Evolutionary conservation across 2,888 invertebrate genomes (phyloP), one percentile per base, ranked within the genome.

Genomic region (Pachliopta kotzebuea): DNA sequence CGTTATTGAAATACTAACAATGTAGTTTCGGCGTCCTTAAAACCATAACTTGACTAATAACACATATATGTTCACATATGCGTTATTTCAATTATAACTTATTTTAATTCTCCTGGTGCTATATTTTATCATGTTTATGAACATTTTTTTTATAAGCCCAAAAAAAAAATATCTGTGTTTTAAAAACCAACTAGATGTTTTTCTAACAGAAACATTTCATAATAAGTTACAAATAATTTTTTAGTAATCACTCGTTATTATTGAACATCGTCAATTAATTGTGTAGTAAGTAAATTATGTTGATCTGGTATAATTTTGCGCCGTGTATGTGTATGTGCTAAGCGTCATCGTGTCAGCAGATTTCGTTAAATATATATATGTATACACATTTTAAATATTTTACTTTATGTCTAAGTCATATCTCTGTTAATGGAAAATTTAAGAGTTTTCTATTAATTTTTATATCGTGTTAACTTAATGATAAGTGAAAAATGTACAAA

Each of bases 401-500:
- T 54, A 54, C 57, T 87, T 88, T 85, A 85, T 85, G 85, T 84
- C 85, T 88, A 88, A 88, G 88, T 89, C 90, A 89, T 89, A 88
- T 88, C 84, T 78, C 80, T 83, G 85, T 88, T 89, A 83, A 80
- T 81, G 79, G 78, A 80, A 77, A 75, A 76, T 73, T 74, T 37
- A 67, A 76, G 77, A 76, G 76, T 77, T 79, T 83, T 86, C 81
- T 85, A 84, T 86, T 85, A 72, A 83, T 85, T 84, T 85, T 85
- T 88, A 89, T 84, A 86, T 80, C 86, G 84, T 88, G 90, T 90
- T 91, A 90, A 85, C 81, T 82, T 90, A 90, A 84, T 90, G 78
- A 78, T 90, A 90, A 86, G 90, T 80, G 79, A 85, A 85, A 85
- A 84, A 76, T 90, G 90, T 91, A 90, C 90, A 90, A 90, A 88